A percentile compares a stretch with the other conserved stretches of the same genome.
These are phyloP conservation scores for Decapterus maruadsi DNA, from an alignment of 2,797 vertebrate species.

Conservation along the genomic window DNA sequence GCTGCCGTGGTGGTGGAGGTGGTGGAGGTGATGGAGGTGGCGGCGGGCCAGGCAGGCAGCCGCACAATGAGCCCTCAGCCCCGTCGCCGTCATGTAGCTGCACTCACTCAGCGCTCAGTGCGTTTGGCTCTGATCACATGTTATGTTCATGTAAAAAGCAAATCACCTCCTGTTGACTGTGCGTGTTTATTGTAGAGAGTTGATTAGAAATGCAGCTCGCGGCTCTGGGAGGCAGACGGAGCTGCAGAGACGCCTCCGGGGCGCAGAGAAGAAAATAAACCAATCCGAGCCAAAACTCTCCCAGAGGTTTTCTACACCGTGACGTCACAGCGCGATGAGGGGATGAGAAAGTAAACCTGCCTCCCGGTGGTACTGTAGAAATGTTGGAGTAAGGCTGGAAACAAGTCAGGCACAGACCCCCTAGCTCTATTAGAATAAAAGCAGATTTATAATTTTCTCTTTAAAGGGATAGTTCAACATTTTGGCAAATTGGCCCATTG, in stretches of 20 bases:
- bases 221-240: not conserved
- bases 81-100: not conserved
- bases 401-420: not conserved
- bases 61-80: conserved; percentile 29
- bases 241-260: not conserved
- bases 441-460: too few relatives aligned
- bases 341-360: not conserved
- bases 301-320: not conserved
- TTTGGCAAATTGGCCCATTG: too few relatives aligned
- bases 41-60: conserved; percentile 26
- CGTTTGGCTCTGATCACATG: conserved; percentile 26
- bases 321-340: not conserved
- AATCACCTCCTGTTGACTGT: not conserved
- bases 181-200: not conserved
- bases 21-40: conserved; percentile 38
- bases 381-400: not conserved
- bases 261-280: not conserved
- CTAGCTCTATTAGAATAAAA: too few relatives aligned
- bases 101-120: conserved; percentile 4
- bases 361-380: not conserved
- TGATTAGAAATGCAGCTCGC: conserved; percentile 6
- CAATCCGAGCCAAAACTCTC: not conserved
- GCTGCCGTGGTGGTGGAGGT: conserved; percentile 35
- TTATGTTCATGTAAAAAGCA: not conserved
- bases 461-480: too few relatives aligned